Conservation (phyloP, 2,113 vertebrate genomes). For the Pomatorhinus ruficollis region DNA sequence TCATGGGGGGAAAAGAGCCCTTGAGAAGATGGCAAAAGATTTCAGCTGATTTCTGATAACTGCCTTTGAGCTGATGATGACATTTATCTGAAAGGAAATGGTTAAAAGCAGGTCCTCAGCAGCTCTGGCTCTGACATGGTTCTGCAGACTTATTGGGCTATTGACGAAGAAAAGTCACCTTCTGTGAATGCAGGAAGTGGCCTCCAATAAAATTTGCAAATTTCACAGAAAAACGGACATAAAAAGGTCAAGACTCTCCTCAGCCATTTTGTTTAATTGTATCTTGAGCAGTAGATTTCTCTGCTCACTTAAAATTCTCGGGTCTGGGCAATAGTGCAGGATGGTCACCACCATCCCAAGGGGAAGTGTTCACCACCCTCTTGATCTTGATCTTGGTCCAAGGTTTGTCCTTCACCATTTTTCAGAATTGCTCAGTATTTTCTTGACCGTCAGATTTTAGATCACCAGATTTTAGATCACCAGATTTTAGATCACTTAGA, state of each 20-base stretch:
- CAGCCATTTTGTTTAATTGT: background rate
- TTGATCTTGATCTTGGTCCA: background rate
- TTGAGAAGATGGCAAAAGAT: background rate
- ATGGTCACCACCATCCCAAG: background rate
- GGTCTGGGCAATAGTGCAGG: background rate
- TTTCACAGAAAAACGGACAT: constrained; percentile 29
- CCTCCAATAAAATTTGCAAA: constrained; percentile 32
- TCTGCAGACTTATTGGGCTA: background rate
- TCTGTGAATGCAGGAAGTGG: constrained; percentile 59
- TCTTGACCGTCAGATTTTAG: background rate
- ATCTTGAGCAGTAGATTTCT: background rate
- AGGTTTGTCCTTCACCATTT: background rate
- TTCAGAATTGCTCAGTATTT: background rate
- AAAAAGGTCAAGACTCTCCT: constrained; percentile 26
- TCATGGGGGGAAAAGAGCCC: background rate
- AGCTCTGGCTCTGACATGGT: background rate
- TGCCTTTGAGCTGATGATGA: background rate
- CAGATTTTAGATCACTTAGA: too few relatives aligned
- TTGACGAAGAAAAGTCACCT: background rate
- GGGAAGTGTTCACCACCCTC: background rate
- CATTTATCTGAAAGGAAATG: constrained; percentile 47
- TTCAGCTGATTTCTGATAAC: constrained; percentile 17
- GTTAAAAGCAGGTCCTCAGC: constrained; percentile 28
- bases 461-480: too few relatives aligned
- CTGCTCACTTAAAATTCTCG: background rate